Base-by-base conservation (phyloP, 2,113 vertebrate species). In the Tor tambroides region DNA sequence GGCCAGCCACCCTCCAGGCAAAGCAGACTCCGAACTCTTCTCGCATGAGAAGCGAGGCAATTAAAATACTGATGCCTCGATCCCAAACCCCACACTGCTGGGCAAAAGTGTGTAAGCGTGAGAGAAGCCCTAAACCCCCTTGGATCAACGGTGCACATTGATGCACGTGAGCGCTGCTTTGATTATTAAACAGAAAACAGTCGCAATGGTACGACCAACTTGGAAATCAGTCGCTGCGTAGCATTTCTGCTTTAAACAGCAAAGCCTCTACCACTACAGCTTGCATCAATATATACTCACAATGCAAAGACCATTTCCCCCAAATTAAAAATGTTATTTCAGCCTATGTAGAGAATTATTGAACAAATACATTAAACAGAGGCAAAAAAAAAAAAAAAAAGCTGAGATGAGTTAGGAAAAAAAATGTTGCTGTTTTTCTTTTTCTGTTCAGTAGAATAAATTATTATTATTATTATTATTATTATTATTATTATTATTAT, bases 11-110 rank as follows among this genome's bases (percentile, higher is more conserved):
- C 85, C 80, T 71, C 72, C 71, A 84, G 86, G 80, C 89, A 85
- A 49, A 79, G 59, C 56, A 67, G 84, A 65, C 43, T 77, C 67
- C 15, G 32, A 75, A 79, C 86, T 54, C 63, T 88, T 80, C 72
- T 85, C 43, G 84, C 89, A 86, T 89, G 88, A 86, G 84, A 87
- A 86, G 87, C 79, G 32, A 56, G 61, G 69, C 84, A 86, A 87
- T 89, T 87, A 86, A 90, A 89, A 89, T 76, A 77, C 86, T 41
- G 77, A 74, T 65, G 81, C 76, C 80, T 77, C 41, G 15, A 86
- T 88, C 67, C 79, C 56, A 46, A 72, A 74, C 49, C 75, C 46
- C 86, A 84, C 69, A 54, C 80, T 19, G 41, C 69, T 86, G 82
- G 54, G 74, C 78, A 17, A 61, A 59, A 78, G 72, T 83, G 71